These are phyloP conservation scores for Papilio xuthus DNA, from an alignment of 1,140 invertebrate species.

Conservation along the genomic window DNA sequence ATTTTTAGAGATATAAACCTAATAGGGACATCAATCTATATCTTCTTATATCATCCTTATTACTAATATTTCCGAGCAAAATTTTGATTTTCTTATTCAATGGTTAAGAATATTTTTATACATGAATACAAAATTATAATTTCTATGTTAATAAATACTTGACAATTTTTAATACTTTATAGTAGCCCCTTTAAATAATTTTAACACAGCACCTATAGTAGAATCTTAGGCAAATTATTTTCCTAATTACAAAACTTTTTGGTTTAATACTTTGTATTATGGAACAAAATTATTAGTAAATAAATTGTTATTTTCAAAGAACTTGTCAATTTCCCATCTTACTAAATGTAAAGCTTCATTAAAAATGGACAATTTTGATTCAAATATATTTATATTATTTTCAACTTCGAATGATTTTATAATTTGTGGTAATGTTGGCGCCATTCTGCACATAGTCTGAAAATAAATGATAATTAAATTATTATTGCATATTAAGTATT, in stretches of 20 bases:
- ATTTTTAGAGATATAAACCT: neutral
- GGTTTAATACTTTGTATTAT: slow-evolving; percentile 38
- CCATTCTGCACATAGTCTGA: slow-evolving; percentile 74
- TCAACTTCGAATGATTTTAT: slow-evolving; percentile 65
- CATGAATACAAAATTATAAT: slow-evolving; percentile 34
- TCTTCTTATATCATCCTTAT: neutral
- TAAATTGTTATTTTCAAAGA: slow-evolving; percentile 61
- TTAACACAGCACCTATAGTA: slow-evolving; percentile 37
- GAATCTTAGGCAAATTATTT: slow-evolving; percentile 39
- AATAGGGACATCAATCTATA: neutral
- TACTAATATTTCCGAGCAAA: slow-evolving; percentile 15
- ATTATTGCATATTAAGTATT: neutral
- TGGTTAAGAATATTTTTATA: slow-evolving; percentile 17
- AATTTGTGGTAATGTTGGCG: slow-evolving; percentile 66
- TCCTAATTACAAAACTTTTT: slow-evolving; percentile 29
- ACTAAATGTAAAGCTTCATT: slow-evolving; percentile 65
- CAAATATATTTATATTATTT: slow-evolving; percentile 55
- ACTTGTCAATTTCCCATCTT: slow-evolving; percentile 66
- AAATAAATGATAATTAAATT: slow-evolving; percentile 47
- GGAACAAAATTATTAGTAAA: slow-evolving; percentile 41
- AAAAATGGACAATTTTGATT: slow-evolving; percentile 55
- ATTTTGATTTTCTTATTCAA: neutral
- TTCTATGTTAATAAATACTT: slow-evolving; percentile 14
- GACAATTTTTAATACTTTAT: slow-evolving; percentile 26
- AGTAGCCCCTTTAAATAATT: slow-evolving; percentile 23